phyloP scores from a whole-genome alignment of 2,888 invertebrate species.

The Acanthococcus lagerstroemiae region DNA sequence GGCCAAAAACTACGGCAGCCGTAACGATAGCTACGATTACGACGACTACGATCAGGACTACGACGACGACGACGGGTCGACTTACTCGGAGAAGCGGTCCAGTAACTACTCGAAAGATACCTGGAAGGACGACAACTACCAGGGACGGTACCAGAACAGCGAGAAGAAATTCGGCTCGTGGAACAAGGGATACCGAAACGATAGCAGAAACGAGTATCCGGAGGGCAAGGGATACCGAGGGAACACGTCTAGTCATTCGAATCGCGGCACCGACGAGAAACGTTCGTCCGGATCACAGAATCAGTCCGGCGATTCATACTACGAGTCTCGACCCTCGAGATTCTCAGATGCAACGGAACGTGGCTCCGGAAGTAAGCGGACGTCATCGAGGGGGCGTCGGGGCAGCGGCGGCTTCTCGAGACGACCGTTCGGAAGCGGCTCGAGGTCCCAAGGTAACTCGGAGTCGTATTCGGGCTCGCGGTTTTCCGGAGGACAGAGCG shows the following conservation, averaged over 20 bases:
- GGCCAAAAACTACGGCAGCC: neutral
- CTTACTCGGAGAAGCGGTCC: constrained; percentile 1
- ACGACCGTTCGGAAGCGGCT: neutral
- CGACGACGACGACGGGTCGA: constrained; percentile 4
- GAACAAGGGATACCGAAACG: neutral
- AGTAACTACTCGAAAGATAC: constrained; percentile 10
- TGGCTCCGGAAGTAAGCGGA: neutral
- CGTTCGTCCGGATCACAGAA: neutral
- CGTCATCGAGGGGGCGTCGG: neutral
- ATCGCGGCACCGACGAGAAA: neutral
- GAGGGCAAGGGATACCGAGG: neutral
- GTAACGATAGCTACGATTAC: constrained; percentile 3
- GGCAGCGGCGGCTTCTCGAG: neutral
- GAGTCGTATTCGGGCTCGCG: neutral
- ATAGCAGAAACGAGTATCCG: constrained; percentile 7
- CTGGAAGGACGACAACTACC: constrained; percentile 9
- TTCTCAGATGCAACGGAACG: constrained; percentile 1
- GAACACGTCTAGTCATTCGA: constrained; percentile 4
- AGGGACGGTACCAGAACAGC: neutral
- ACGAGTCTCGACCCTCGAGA: constrained; percentile 2
- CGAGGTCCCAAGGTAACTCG: neutral
- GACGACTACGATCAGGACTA: constrained; percentile 13
- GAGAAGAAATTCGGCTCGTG: neutral
- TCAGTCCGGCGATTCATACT: constrained; percentile 3
- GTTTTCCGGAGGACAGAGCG: neutral